Evolutionary conservation across 2,797 vertebrate species (phyloP), one percentile per base, ranked within the genome.

Genomic region (Margarornis squamiger): DNA sequence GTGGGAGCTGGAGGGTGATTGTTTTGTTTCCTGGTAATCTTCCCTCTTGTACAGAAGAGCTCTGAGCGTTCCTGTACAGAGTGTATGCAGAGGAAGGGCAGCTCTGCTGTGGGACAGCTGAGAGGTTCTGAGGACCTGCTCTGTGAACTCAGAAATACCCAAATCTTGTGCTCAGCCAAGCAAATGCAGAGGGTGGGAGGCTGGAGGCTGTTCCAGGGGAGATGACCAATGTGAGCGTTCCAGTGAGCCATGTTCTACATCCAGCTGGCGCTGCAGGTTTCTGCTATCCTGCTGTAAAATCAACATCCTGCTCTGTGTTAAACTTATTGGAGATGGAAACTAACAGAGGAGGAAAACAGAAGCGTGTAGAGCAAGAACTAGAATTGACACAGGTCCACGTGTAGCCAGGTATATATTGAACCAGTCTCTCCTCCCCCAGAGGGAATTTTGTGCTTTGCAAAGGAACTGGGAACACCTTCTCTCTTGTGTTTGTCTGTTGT

Each of bases 1-100:
- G 94, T 78, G 86, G 81, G 74, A 75, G 59, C 77, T 79, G 92
- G 46, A 73, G 41, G 36, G 52, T 57, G 29, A 79, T 95, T 96
- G 94, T 93, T 90, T 78, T 76, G 74, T 77, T 94, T 94, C 95
- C 95, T 91, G 86, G 24, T 83, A 73, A 87, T 83, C 78, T 45
- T 68, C 45, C 61, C 36, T 88, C 48, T 59, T 66, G 10, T 29
- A 30, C 75, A 71, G 81, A 88, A 30, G 83, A 68, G 67, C 41
- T 90, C 83, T 55, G 61, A 93, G 45, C 2, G 3, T 94, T 94
- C 71, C 77, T 71, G 81, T 45, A 70, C 86, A 65, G n/a, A 57
- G 34, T 22, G 79, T 88, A 58, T 45, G 0, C 0, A 1, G 59
- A 93, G 89, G 70, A 93, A 83, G 85, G 94, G 80, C 85, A 75